These are phyloP conservation scores for Lipophrys pholis DNA, from an alignment of 2,113 vertebrate species.

Conservation along the genomic window DNA sequence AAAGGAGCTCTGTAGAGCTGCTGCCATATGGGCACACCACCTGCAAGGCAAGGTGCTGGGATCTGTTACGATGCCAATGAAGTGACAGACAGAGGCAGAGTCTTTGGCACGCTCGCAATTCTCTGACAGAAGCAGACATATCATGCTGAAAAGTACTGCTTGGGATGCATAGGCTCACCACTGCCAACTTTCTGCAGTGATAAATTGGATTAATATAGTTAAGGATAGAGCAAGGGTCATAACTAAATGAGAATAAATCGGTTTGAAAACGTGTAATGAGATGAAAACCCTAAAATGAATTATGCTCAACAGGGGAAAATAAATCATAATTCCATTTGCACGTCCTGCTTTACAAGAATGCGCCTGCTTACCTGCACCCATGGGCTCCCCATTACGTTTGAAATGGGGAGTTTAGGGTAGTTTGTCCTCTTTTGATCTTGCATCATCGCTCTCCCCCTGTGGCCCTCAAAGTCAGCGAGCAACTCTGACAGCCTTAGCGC, in stretches of 20 bases:
- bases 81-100: constrained; percentile 7
- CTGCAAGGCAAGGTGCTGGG: constrained; percentile 27
- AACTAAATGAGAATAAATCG: constrained; percentile 31
- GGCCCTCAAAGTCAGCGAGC: constrained; percentile 25
- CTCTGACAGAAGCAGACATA: constrained; percentile 30
- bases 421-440: constrained; percentile 47
- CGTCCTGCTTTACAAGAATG: constrained; percentile 3
- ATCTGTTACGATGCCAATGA: constrained; percentile 20
- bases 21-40: constrained; percentile 43
- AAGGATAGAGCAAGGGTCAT: constrained; percentile 19
- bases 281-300: constrained; percentile 9
- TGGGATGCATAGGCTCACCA: constrained; percentile 13
- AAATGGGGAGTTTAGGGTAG: constrained; percentile 33
- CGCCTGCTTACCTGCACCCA: constrained; percentile 27
- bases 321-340: constrained; percentile 13
- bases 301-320: not conserved
- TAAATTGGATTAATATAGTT: constrained; percentile 18
- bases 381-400: constrained; percentile 29
- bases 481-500: constrained; percentile 24
- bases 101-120: not conserved
- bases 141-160: constrained; percentile 1
- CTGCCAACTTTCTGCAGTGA: constrained; percentile 4
- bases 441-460: constrained; percentile 33
- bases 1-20: constrained; percentile 2
- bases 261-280: constrained; percentile 24